Percentiles rank a stretch among this genome's conserved stretches.
phyloP scores from a whole-genome alignment of 2,888 invertebrate species.

The Xestia xanthographa region DNA sequence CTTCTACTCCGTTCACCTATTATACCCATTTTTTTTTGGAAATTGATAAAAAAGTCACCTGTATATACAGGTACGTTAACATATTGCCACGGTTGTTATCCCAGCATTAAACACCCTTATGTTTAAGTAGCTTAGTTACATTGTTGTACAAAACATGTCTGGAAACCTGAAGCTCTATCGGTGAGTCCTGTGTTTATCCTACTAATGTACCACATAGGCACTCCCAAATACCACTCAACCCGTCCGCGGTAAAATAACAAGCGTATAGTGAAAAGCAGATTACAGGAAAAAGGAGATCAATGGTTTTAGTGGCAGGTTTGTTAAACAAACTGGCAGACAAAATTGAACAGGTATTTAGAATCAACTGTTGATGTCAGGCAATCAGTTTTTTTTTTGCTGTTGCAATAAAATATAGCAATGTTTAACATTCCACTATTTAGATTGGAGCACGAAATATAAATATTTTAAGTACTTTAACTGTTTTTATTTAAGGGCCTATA shows the following conservation, averaged over 20 bases:
- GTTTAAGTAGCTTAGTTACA: no score
- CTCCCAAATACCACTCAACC: not conserved
- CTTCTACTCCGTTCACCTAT: no score
- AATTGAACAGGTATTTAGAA: conserved; percentile 17
- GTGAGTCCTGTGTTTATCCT: not conserved
- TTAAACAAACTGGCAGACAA: conserved; percentile 27
- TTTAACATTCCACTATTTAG: not conserved
- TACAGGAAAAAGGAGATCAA: conserved; percentile 13
- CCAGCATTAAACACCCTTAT: not conserved
- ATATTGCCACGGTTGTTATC: not conserved
- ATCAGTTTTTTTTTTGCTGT: not conserved
- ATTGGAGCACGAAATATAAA: not conserved
- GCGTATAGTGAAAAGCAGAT: conserved; percentile 7
- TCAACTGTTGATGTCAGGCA: conserved; percentile 5
- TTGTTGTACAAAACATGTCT: not conserved
- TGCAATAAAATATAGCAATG: not conserved
- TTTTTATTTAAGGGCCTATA: not conserved
- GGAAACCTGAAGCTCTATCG: not conserved
- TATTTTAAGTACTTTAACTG: not conserved
- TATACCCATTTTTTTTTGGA: no score
- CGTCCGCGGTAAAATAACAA: conserved; percentile 17
- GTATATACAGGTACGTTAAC: not conserved
- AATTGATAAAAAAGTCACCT: no score
- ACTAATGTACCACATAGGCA: not conserved
- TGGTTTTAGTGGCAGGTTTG: conserved; percentile 21